A percentile compares a stretch with the other conserved stretches of the same genome.
Evolutionary conservation across 2,888 invertebrate genomes (phyloP).

Genomic region (Epirrhoe alternata): DNA sequence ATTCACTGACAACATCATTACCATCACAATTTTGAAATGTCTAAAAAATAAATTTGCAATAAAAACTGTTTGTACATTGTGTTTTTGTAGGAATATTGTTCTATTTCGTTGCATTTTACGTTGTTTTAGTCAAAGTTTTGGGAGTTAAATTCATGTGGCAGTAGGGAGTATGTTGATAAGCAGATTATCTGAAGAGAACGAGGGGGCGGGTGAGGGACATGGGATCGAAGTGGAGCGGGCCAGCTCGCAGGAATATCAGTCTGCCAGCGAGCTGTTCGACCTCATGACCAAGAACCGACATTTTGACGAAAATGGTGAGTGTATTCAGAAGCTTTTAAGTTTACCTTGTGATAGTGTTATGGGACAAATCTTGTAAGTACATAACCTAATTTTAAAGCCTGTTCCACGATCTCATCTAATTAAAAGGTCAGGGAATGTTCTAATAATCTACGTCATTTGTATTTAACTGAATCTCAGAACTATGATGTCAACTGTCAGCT

Average conservation of each 20-base stretch:
- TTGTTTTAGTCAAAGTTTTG: constrained; percentile 43
- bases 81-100: constrained; percentile 59
- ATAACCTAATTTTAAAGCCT: too few species aligned
- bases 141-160: constrained; percentile 59
- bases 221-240: constrained; percentile 35
- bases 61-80: constrained; percentile 61
- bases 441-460: too few species aligned
- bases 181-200: constrained; percentile 58
- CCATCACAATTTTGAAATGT: constrained; percentile 55
- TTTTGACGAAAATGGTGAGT: constrained; percentile 55
- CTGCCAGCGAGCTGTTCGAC: constrained; percentile 68
- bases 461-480: too few species aligned
- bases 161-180: constrained; percentile 65
- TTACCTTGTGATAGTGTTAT: too few species aligned
- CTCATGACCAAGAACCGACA: constrained; percentile 62
- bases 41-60: constrained; percentile 65
- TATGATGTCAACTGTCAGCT: too few species aligned
- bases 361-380: too few species aligned
- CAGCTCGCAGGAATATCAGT: constrained; percentile 56
- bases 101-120: constrained; percentile 45
- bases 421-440: too few species aligned
- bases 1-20: constrained; percentile 50
- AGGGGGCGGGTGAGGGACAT: constrained; percentile 43
- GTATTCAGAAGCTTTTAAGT: too few species aligned
- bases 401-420: too few species aligned